Evolutionary conservation across 2,113 vertebrate genomes (phyloP).

Genomic region (Hucho hucho): DNA sequence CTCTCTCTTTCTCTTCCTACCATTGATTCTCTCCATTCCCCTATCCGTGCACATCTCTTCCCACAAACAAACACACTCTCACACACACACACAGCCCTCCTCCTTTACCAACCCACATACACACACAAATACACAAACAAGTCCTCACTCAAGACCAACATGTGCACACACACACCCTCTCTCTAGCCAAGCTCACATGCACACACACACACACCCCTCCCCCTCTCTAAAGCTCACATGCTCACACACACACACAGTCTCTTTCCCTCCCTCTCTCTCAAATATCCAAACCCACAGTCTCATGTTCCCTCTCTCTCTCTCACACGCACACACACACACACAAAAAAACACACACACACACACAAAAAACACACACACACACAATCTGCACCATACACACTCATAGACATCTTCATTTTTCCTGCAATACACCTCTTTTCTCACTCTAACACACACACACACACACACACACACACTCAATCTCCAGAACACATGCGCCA

Average conservation of each 20-base stretch:
- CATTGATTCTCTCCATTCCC: constrained; percentile 35
- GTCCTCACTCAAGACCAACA: constrained; percentile 57
- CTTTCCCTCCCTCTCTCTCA: constrained; percentile 45
- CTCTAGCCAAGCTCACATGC: not conserved
- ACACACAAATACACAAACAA: constrained; percentile 63
- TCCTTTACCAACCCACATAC: constrained; percentile 47
- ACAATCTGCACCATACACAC: constrained; percentile 53
- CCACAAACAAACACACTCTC: constrained; percentile 22
- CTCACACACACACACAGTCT: constrained; percentile 27
- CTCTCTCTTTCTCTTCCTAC: not conserved
- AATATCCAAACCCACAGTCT: constrained; percentile 72
- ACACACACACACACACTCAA: constrained; percentile 34
- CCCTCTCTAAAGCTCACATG: constrained; percentile 49
- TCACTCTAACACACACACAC: constrained; percentile 41
- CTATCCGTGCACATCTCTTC: constrained; percentile 36
- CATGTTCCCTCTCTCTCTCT: constrained; percentile 63
- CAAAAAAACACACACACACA: no score
- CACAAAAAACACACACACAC: constrained; percentile 1
- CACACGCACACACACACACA: no score
- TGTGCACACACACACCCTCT: constrained; percentile 15
- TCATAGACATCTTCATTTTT: constrained; percentile 34
- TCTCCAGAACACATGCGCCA: constrained; percentile 25
- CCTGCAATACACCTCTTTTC: constrained; percentile 40
- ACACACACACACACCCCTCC: no score
- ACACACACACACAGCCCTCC: constrained; percentile 44